Percentiles rank a stretch among this genome's conserved stretches.
Evolutionary conservation across 2,888 invertebrate species (phyloP).

Genomic region (Erebia aethiops): DNA sequence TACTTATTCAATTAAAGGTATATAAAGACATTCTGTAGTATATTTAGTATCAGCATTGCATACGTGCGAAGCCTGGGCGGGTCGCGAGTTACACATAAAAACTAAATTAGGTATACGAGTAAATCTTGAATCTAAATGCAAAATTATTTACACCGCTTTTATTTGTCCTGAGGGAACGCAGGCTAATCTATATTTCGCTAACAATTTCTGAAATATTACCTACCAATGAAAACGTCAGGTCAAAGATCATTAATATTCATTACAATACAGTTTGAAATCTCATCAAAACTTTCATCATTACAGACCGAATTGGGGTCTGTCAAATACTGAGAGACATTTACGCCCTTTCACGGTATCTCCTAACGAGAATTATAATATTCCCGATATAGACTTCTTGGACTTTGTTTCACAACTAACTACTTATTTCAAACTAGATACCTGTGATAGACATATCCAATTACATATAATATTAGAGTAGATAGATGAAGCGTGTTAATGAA

Average conservation of each 20-base stretch:
- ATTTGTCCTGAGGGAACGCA: not conserved
- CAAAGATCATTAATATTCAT: conserved; percentile 31
- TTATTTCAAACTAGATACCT: conserved; percentile 4
- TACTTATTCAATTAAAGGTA: too few relatives aligned
- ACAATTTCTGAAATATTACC: not conserved
- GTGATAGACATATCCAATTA: not conserved
- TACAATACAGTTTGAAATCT: conserved; percentile 41
- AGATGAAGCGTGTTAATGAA: too few relatives aligned
- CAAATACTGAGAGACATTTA: conserved; percentile 26
- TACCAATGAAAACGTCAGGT: not conserved
- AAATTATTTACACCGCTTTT: not conserved
- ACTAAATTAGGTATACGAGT: not conserved
- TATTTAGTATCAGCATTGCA: too few relatives aligned
- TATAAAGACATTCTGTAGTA: too few relatives aligned
- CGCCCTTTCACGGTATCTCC: conserved; percentile 4
- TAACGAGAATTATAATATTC: conserved; percentile 18
- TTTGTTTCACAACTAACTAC: not conserved
- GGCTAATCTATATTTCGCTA: not conserved
- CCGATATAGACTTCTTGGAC: conserved; percentile 7
- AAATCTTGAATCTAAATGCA: not conserved
- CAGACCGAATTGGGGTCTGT: conserved; percentile 30
- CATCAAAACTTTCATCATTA: conserved; percentile 60
- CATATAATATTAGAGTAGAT: too few relatives aligned
- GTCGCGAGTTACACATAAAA: too few relatives aligned
- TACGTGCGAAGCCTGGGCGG: too few relatives aligned